Evolutionary conservation across 2,797 vertebrate genomes (phyloP), one percentile per base, ranked within the genome.

Genomic region (Adrianichthys oophorus): DNA sequence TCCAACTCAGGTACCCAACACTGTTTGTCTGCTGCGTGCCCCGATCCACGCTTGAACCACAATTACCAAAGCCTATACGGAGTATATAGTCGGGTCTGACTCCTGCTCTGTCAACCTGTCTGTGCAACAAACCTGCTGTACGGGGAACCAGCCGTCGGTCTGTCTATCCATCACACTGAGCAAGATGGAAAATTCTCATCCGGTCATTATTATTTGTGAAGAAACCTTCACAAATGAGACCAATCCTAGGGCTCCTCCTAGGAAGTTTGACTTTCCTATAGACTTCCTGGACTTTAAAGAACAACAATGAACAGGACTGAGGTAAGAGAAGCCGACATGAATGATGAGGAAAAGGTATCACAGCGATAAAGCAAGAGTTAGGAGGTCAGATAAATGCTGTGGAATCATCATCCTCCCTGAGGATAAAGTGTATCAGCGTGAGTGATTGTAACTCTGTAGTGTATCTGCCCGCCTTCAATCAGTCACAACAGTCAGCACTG

Each of bases 121-220:
- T 19, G 19, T 19, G 19, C 19, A 19, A 19, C 19, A 19, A 19
- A 19, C 19, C 19, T 19, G 19, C 19, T 19, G 19, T 19, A 19
- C 19, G 19, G 2, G 19, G 19, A 19, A 19, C 19, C 19, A 19
- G 19, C 19, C 19, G 19, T 2, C 19, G 2, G 19, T 2, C 19
- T 19, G 19, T 19, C 19, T 19, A 19, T 19, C 19, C 19, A 19
- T 19, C 19, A 19, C 42, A 18, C 48, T 4, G 47, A 14, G 40
- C 1, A 4, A 62, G n/a, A 70, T 47, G 63, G 54, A 69, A 78
- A 74, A 75, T 76, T 73, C 70, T 70, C 54, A 47, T 59, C 2
- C 6, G 40, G 48, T 55, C 58, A n/a, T 62, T 44, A 63, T 73
- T 71, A 76, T 65, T 71, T 74, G 69, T 78, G 55, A 63, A 41